Conservation (phyloP, 2,113 vertebrate genomes). For the Seriola aureovittata region DNA sequence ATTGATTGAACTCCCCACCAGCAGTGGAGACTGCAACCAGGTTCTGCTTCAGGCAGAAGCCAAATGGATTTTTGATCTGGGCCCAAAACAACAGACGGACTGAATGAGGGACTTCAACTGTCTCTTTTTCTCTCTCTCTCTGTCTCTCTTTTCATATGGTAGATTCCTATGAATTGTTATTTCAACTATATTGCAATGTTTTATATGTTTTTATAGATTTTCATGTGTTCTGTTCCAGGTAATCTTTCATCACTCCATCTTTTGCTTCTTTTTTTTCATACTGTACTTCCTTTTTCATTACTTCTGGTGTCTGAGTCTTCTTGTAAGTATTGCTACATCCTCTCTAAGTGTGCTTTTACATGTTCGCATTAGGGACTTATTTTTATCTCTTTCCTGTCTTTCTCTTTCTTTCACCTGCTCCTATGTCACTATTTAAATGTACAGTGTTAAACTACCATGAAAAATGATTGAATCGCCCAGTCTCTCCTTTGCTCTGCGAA, state of each 20-base stretch:
- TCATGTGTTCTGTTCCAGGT: no score
- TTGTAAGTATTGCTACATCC: background rate
- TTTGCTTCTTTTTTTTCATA: no score
- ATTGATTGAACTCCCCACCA: background rate
- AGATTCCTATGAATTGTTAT: background rate
- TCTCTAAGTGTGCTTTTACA: background rate
- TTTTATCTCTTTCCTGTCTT: background rate
- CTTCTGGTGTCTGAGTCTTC: no score
- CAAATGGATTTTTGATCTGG: conserved; percentile 33
- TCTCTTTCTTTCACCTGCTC: background rate
- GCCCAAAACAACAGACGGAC: conserved; percentile 1
- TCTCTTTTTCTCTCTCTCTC: background rate
- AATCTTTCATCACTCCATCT: no score
- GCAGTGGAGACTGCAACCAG: background rate
- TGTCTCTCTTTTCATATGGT: no score
- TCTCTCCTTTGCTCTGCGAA: background rate
- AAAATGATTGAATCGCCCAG: background rate
- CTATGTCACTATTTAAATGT: background rate
- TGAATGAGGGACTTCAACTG: background rate
- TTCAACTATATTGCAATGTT: no score
- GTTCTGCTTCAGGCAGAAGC: conserved; percentile 7
- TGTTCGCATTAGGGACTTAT: background rate
- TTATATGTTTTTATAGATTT: no score
- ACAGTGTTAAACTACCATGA: background rate
- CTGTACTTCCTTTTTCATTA: no score